phyloP scores from a whole-genome alignment of 2,888 invertebrate genomes.

The Achlya flavicornis region DNA sequence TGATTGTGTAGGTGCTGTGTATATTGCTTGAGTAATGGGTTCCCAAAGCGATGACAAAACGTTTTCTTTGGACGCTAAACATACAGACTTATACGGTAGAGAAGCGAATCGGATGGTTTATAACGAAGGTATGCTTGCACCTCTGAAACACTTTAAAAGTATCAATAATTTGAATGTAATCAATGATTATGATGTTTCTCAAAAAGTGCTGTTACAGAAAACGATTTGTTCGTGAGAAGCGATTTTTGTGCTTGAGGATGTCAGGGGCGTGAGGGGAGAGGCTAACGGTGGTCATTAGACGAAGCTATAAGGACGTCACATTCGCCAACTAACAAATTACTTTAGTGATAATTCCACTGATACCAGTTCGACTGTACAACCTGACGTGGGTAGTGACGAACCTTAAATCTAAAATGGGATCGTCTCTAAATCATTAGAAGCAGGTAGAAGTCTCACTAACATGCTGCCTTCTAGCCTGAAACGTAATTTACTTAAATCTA shows the following conservation, averaged over 20 bases:
- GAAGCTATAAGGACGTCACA: conserved; percentile 79
- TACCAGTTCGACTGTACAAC: conserved; percentile 77
- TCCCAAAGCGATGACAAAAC: conserved; percentile 70
- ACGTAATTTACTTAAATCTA: neutral
- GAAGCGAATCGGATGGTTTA: neutral
- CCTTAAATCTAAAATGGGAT: conserved; percentile 19
- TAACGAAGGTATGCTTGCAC: neutral
- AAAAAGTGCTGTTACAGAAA: conserved; percentile 59
- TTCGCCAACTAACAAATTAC: conserved; percentile 78
- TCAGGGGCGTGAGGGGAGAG: conserved; percentile 59
- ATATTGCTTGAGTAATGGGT: conserved; percentile 68
- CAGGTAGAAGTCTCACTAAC: conserved; percentile 16
- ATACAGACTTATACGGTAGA: conserved; percentile 7
- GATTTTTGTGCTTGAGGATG: conserved; percentile 66
- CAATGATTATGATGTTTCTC: conserved; percentile 53
- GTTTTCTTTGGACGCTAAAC: conserved; percentile 41
- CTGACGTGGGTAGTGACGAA: conserved; percentile 34
- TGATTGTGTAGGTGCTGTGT: conserved; percentile 80
- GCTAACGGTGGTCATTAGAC: conserved; percentile 70
- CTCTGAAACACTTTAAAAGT: conserved; percentile 5
- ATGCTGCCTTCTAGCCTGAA: conserved; percentile 23
- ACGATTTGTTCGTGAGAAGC: conserved; percentile 75
- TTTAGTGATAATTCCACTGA: conserved; percentile 67
- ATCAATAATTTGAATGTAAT: conserved; percentile 27
- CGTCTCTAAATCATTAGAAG: conserved; percentile 14